These are phyloP conservation scores for Poliocrania exsul DNA, from an alignment of 2,797 vertebrate species.

Conservation along the genomic window DNA sequence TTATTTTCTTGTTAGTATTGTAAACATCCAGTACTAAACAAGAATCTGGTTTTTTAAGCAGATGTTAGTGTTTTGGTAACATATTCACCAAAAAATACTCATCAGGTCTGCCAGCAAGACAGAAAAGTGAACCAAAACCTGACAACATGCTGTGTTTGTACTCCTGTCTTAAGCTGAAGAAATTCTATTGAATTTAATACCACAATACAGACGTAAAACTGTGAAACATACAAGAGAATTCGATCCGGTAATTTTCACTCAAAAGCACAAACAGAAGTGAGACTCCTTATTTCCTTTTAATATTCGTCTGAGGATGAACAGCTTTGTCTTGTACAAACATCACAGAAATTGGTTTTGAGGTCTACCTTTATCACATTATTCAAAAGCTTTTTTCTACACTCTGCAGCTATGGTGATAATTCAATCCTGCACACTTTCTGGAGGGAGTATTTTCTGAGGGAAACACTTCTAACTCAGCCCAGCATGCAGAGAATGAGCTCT, in stretches of 20 bases:
- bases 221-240: not conserved
- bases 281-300: not conserved
- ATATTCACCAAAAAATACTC: not conserved
- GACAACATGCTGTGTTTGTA: not conserved
- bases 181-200: not conserved
- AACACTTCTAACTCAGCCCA: not conserved
- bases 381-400: not conserved
- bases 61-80: not conserved
- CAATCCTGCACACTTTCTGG: not conserved
- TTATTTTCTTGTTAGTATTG: not conserved
- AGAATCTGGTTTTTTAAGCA: not conserved
- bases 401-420: conserved; percentile 2
- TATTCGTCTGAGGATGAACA: not conserved
- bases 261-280: not conserved
- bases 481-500: not conserved
- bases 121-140: not conserved
- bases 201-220: not conserved
- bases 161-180: not conserved
- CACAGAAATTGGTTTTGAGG: not conserved
- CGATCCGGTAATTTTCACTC: not conserved
- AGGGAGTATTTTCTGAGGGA: not conserved
- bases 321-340: not conserved
- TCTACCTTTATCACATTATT: not conserved
- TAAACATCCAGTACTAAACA: not conserved
- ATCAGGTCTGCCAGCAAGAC: not conserved